phyloP scores from a whole-genome alignment of 2,888 invertebrate genomes.

The Watsonalla cultraria region DNA sequence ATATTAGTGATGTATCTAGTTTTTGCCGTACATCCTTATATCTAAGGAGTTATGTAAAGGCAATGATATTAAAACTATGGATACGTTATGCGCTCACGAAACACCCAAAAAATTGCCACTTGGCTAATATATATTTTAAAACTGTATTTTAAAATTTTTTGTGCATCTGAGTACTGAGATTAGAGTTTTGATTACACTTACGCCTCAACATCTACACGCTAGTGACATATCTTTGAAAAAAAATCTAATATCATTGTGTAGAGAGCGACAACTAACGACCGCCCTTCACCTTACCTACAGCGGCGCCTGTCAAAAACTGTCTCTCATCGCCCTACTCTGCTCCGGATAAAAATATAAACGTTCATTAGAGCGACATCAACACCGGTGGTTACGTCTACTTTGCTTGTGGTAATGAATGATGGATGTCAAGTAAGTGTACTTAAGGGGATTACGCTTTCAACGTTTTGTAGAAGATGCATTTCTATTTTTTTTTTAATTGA shows the following conservation, averaged over 20 bases:
- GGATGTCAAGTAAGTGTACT: neutral
- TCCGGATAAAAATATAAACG: slow-evolving; percentile 65
- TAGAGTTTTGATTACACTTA: too few species aligned
- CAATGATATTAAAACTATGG: too few species aligned
- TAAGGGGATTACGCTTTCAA: neutral
- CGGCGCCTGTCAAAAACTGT: slow-evolving; percentile 65
- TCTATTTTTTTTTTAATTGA: too few species aligned
- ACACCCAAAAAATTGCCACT: too few species aligned
- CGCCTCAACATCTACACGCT: too few species aligned
- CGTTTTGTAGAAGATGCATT: too few species aligned
- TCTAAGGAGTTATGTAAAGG: slow-evolving; percentile 12
- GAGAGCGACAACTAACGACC: slow-evolving; percentile 62
- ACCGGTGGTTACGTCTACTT: slow-evolving; percentile 21
- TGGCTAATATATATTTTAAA: too few species aligned
- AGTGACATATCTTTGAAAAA: too few species aligned
- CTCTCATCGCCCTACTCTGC: slow-evolving; percentile 55
- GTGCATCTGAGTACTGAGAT: too few species aligned
- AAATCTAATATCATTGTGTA: slow-evolving; percentile 29
- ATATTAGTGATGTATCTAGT: neutral
- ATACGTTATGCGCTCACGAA: too few species aligned
- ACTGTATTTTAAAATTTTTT: too few species aligned
- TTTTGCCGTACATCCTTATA: neutral
- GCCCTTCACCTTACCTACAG: slow-evolving; percentile 71
- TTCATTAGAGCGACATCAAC: slow-evolving; percentile 64
- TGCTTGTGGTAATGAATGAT: slow-evolving; percentile 8